A percentile compares a stretch with the other conserved stretches of the same genome.
Evolutionary conservation across 53 echinoderm and acorn worm species (phyloP).

Genomic region (Pentamera pediparva): DNA sequence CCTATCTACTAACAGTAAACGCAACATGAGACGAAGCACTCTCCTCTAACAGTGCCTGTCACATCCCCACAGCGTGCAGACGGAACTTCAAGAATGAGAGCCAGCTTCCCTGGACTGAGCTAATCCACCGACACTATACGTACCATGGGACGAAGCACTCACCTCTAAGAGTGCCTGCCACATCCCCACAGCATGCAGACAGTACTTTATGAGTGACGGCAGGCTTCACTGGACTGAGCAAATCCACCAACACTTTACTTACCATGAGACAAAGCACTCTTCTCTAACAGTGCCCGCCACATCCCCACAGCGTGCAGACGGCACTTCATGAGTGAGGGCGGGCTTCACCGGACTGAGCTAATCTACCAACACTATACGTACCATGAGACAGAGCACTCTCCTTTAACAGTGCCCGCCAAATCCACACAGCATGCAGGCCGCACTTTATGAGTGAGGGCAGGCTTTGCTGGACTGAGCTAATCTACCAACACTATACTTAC

Average conservation of each 20-base stretch:
- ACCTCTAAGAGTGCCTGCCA: conserved; percentile 91
- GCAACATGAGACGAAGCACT: background rate
- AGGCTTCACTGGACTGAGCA: conserved; percentile 80
- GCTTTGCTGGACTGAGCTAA: conserved; percentile 82
- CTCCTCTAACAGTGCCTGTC: conserved; percentile 86
- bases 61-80: conserved; percentile 85
- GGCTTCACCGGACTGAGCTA: conserved; percentile 78
- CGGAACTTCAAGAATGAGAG: conserved; percentile 65
- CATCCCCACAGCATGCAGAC: conserved; percentile 85
- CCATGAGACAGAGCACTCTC: conserved; percentile 32
- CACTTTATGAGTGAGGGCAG: conserved; percentile 66
- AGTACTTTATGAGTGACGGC: conserved; percentile 59
- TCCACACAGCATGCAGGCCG: conserved; percentile 74
- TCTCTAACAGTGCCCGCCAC: conserved; percentile 89
- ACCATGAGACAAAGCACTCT: conserved; percentile 21
- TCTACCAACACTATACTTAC: background rate
- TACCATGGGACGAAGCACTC: conserved; percentile 1
- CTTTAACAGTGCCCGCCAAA: conserved; percentile 88
- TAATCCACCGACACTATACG: background rate
- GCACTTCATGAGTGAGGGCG: conserved; percentile 61
- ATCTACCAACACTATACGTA: background rate
- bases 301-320: conserved; percentile 83
- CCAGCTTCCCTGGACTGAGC: conserved; percentile 76
- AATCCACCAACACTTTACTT: background rate
- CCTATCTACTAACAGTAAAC: background rate